phyloP scores from a whole-genome alignment of 2,113 vertebrate genomes.

The Antechinus stuartii region DNA sequence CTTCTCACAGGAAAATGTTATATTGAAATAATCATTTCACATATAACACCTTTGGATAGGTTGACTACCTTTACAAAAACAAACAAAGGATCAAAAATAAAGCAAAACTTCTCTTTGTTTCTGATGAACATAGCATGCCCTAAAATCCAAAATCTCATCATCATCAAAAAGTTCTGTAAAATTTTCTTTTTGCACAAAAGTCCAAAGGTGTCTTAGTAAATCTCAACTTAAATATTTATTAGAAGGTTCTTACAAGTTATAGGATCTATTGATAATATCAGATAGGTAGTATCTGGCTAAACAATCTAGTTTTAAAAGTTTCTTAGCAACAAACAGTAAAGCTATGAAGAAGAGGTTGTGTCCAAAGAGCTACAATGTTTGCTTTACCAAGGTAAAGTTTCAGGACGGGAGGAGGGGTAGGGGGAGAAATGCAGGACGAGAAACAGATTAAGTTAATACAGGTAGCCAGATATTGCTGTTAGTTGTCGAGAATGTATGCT shows the following conservation, averaged over 20 bases:
- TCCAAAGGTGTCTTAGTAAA: not conserved
- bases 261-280: not conserved
- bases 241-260: not conserved
- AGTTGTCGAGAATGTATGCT: not conserved
- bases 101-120: not conserved
- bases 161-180: slow-evolving; percentile 11
- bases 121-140: not conserved
- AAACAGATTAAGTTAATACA: not conserved
- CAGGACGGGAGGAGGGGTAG: not conserved
- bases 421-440: not conserved
- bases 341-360: not conserved
- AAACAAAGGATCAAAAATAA: not conserved
- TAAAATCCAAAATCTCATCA: not conserved
- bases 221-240: not conserved
- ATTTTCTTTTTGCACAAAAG: slow-evolving; percentile 1
- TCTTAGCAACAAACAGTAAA: not conserved
- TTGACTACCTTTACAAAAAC: not conserved
- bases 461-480: slow-evolving; percentile 23
- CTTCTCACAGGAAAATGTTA: slow-evolving; percentile 25
- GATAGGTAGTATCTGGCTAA: not conserved
- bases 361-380: not conserved
- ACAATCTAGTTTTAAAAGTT: not conserved
- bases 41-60: not conserved
- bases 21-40: not conserved
- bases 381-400: not conserved